phyloP scores from a whole-genome alignment of 1,140 invertebrate genomes.

The Cydia amplana region DNA sequence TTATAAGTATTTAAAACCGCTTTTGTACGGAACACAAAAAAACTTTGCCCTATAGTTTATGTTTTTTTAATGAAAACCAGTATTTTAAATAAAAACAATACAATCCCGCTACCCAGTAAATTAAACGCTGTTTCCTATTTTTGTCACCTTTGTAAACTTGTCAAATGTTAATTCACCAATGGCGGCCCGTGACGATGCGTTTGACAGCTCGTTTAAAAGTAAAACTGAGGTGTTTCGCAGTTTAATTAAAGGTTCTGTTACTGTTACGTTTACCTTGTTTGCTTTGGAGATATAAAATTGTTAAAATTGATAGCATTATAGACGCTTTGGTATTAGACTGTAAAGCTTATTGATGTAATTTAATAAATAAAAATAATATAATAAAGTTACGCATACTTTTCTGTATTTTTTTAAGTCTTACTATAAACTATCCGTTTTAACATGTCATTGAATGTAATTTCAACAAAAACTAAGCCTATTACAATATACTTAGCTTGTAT shows the following conservation, averaged over 20 bases:
- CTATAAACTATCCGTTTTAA: background rate
- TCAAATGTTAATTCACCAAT: background rate
- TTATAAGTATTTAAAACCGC: too few relatives aligned
- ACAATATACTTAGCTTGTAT: background rate
- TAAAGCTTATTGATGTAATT: too few relatives aligned
- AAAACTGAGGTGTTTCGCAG: background rate
- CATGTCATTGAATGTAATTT: background rate
- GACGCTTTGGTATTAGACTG: too few relatives aligned
- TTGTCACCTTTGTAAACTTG: background rate
- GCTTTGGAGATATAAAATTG: too few relatives aligned
- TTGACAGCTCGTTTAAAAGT: conserved; percentile 22
- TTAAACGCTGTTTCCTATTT: background rate
- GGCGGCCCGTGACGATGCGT: background rate
- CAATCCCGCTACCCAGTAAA: too few relatives aligned
- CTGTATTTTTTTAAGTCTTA: too few relatives aligned
- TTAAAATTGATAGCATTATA: too few relatives aligned
- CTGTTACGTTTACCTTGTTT: background rate
- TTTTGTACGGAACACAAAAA: too few relatives aligned
- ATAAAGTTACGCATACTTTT: too few relatives aligned
- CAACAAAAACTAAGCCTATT: background rate
- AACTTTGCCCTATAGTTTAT: too few relatives aligned
- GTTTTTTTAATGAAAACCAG: too few relatives aligned
- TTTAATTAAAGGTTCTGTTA: background rate
- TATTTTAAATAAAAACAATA: background rate
- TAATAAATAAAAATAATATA: too few relatives aligned